Evolutionary conservation across 2,888 invertebrate species (phyloP), one percentile per base, ranked within the genome.

Genomic region (Agonum fuliginosum): DNA sequence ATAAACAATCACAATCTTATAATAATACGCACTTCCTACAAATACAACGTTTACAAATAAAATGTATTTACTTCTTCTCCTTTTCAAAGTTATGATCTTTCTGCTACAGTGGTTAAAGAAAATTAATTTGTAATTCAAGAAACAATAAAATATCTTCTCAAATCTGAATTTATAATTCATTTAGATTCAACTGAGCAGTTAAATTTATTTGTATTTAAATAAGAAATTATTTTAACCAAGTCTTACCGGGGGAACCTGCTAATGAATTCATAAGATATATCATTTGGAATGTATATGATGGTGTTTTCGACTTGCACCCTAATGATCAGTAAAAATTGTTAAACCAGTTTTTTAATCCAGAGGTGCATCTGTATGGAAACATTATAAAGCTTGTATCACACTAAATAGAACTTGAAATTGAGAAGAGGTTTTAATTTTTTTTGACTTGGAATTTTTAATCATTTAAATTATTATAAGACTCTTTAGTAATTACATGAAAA

Each of bases 171-270:
- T 22, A 6, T 46, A 12, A 62, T 30, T 12, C 17, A 1, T 62
- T 24, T 3, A 62, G 17, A n/a, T 27, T 14, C 6, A 62, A 14
- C n/a, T 14, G 27, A 62, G 8, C 14, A 62, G 12, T 62, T 17
- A 62, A 62, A 62, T 62, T 62, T 62, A 62, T 62, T 62, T 62
- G 58, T 62, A 62, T 62, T 62, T 62, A 62, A 62, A 62, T 62
- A 62, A 62, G 58, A 62, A 62, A 62, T 62, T 62, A 62, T 62
- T 62, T 30, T 62, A 62, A 62, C 12, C 14, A 27, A 17, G 14
- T 34, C 30, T n/a, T 48, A 2, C n/a, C n/a, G n/a, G n/a, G 24
- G 54, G 10, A n/a, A 2, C 24, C 1, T 27, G 58, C 30, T 62
- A 62, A 62, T 62, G 58, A 62, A 62, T 62, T 27, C 58, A 62